A percentile compares a stretch with the other conserved stretches of the same genome.
phyloP scores from a whole-genome alignment of 2,888 invertebrate genomes.

The Drosophila siamana region DNA sequence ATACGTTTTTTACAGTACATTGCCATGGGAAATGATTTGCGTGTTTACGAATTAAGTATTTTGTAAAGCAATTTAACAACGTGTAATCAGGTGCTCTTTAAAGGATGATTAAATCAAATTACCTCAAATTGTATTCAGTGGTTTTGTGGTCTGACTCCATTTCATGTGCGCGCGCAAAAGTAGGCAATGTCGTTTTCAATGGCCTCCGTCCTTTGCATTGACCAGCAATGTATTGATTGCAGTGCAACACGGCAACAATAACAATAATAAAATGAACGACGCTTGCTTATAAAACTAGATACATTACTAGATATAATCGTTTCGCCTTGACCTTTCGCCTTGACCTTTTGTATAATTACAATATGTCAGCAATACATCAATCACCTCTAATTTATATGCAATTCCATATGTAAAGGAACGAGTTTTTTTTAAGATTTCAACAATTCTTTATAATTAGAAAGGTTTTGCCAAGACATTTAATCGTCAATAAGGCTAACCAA shows the following conservation, averaged over 20 bases:
- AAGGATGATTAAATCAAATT: slow-evolving; percentile 20
- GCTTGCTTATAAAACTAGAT: no score
- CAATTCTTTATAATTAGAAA: no score
- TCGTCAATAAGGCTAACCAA: no score
- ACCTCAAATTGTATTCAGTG: neutral
- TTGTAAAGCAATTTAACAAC: slow-evolving; percentile 7
- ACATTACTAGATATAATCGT: no score
- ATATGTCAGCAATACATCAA: neutral
- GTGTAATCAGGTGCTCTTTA: slow-evolving; percentile 20
- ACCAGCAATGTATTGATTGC: neutral
- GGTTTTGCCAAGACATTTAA: no score
- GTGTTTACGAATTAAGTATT: slow-evolving; percentile 23
- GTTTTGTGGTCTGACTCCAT: neutral
- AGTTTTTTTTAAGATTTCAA: no score
- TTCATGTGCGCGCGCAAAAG: slow-evolving; percentile 12
- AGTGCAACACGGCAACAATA: neutral
- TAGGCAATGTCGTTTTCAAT: slow-evolving; percentile 22
- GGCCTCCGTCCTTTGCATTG: slow-evolving; percentile 11
- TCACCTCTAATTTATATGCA: neutral
- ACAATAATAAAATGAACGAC: neutral
- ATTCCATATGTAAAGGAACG: neutral
- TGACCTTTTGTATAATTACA: neutral
- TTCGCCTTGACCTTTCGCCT: neutral
- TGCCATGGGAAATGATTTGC: slow-evolving; percentile 27
- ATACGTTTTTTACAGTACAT: slow-evolving; percentile 8